Conservation (phyloP, 2,888 invertebrate species). For the Limnephilus rhombicus region DNA sequence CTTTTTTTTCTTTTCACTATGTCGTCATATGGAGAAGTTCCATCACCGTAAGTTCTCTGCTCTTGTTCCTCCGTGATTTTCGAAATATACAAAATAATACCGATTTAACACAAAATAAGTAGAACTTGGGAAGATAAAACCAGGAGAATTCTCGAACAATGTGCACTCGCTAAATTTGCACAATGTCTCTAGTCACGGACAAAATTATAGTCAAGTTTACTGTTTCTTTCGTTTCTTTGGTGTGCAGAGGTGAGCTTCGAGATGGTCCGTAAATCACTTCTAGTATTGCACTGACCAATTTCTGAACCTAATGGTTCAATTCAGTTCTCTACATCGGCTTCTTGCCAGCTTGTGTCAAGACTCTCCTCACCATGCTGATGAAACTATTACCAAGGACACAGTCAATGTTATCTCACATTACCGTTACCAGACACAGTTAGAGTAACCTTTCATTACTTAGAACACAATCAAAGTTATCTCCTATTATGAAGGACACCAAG, state of each 20-base stretch:
- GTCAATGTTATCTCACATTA: not conserved
- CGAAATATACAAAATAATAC: conserved; percentile 1
- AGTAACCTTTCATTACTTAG: not conserved
- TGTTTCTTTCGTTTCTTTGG: not conserved
- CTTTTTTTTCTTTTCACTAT: not conserved
- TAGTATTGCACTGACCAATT: not conserved
- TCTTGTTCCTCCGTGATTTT: not conserved
- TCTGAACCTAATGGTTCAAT: not conserved
- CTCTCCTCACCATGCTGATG: not conserved
- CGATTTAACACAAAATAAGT: conserved; percentile 1
- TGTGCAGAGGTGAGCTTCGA: not conserved
- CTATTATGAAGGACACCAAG: not conserved
- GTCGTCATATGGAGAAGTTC: not conserved
- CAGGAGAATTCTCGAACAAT: not conserved
- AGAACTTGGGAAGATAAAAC: not conserved
- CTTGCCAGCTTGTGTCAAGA: not conserved
- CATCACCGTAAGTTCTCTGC: not conserved
- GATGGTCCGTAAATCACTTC: not conserved
- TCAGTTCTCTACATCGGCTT: conserved; percentile 1
- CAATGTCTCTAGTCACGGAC: not conserved
- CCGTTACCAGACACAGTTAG: not conserved
- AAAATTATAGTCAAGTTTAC: not conserved
- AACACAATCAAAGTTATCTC: not conserved
- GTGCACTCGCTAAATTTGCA: not conserved
- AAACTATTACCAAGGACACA: not conserved